Conservation (phyloP, 2,797 vertebrate genomes). For the Dicrostonyx torquatus region DNA sequence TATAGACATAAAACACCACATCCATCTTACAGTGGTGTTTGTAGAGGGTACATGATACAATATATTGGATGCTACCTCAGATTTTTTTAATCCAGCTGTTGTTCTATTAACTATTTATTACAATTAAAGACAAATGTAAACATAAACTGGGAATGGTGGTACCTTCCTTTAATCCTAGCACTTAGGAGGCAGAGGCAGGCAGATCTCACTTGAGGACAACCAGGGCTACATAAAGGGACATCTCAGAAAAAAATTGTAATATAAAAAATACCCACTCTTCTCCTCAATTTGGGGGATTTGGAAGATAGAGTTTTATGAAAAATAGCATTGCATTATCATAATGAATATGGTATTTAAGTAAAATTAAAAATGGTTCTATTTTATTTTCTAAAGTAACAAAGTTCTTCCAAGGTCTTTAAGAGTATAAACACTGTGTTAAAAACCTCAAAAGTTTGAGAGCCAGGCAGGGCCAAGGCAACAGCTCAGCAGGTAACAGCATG, state of each 20-base stretch:
- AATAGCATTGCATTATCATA: not conserved
- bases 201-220: not conserved
- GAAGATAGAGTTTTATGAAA: not conserved
- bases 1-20: not conserved
- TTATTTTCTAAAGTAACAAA: conserved; percentile 20
- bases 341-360: not conserved
- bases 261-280: not conserved
- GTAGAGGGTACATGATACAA: not conserved
- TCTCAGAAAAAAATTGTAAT: not conserved
- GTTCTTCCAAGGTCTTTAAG: not conserved
- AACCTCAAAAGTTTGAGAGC: not conserved
- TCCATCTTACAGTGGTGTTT: not conserved
- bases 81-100: not conserved
- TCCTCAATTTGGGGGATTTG: conserved; percentile 10
- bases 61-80: not conserved
- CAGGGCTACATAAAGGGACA: not conserved
- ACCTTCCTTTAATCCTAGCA: not conserved
- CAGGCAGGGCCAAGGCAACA: not conserved
- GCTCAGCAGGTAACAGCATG: not conserved
- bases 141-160: not conserved
- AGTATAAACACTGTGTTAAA: not conserved
- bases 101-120: not conserved
- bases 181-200: not conserved
- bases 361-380: not conserved
- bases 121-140: conserved; percentile 12